Evolutionary conservation across 2,797 vertebrate species (phyloP).

Genomic region (Hozukius guyotensis): DNA sequence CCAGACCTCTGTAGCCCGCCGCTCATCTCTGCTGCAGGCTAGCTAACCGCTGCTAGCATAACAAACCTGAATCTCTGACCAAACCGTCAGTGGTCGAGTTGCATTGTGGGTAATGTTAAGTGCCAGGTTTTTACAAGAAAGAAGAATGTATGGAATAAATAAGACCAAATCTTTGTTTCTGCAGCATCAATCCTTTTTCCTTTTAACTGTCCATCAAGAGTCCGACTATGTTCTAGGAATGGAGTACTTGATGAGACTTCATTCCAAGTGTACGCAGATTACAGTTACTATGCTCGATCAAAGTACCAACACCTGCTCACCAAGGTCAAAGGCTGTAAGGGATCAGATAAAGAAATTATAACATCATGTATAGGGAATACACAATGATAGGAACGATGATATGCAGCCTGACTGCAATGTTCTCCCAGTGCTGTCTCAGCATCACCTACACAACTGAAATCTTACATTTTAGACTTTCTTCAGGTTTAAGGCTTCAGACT

Average conservation of each 20-base stretch:
- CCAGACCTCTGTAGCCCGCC: neutral
- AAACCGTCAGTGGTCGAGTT: neutral
- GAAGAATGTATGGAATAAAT: neutral
- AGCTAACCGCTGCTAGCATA: neutral
- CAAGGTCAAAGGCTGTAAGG: slow-evolving; percentile 47
- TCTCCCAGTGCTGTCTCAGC: slow-evolving; percentile 33
- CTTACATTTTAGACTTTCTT: neutral
- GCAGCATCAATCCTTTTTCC: neutral
- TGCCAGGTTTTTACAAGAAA: neutral
- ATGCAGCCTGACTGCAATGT: slow-evolving; percentile 17
- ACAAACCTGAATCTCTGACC: neutral
- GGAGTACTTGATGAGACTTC: neutral
- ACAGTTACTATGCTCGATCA: neutral
- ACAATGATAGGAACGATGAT: slow-evolving; percentile 13
- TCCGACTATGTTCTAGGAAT: neutral
- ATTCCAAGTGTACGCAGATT: neutral
- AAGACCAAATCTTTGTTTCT: neutral
- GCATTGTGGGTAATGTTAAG: neutral
- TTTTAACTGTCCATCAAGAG: neutral
- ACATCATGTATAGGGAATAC: slow-evolving; percentile 15
- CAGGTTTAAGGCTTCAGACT: neutral
- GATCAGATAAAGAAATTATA: slow-evolving; percentile 6
- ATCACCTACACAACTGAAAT: neutral
- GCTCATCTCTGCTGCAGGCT: neutral
- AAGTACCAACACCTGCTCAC: slow-evolving; percentile 54